Percentiles rank a stretch among this genome's conserved stretches.
phyloP scores from a whole-genome alignment of 1,140 invertebrate genomes.

The Mesaphorura yosii region DNA sequence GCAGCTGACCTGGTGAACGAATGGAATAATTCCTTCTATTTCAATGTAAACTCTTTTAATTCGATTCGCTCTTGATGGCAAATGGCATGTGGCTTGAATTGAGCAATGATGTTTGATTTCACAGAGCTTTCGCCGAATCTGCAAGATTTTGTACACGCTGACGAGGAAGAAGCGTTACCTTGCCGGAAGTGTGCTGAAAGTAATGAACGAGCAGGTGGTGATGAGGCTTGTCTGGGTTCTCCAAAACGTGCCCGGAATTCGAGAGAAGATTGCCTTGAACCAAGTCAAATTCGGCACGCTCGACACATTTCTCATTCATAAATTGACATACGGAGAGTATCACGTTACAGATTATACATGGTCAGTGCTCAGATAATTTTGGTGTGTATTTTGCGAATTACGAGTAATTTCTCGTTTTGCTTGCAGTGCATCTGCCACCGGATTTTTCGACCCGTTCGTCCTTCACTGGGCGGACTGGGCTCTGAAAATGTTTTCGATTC shows the following conservation, averaged over 20 bases:
- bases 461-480: constrained; percentile 64
- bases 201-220: constrained; percentile 72
- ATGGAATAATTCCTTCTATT: constrained; percentile 70
- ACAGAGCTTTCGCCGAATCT: constrained; percentile 46
- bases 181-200: constrained; percentile 61
- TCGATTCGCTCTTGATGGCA: background rate
- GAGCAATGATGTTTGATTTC: background rate
- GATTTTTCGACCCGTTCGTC: constrained; percentile 84
- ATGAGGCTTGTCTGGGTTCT: constrained; percentile 65
- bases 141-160: constrained; percentile 57
- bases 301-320: constrained; percentile 85
- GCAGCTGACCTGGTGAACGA: constrained; percentile 63
- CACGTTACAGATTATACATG: too few species aligned
- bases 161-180: constrained; percentile 66
- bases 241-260: constrained; percentile 54
- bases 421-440: constrained; percentile 73
- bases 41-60: constrained; percentile 47
- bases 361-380: too few species aligned
- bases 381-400: too few species aligned
- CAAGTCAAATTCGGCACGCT: constrained; percentile 75
- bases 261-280: constrained; percentile 46
- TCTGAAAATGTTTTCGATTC: constrained; percentile 53
- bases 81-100: background rate
- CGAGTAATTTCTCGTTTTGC: constrained; percentile 30
- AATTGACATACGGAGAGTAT: too few species aligned